These are phyloP conservation scores for Oxyteleia sp. DNA, from an alignment of 2,888 invertebrate genomes.

Conservation along the genomic window DNA sequence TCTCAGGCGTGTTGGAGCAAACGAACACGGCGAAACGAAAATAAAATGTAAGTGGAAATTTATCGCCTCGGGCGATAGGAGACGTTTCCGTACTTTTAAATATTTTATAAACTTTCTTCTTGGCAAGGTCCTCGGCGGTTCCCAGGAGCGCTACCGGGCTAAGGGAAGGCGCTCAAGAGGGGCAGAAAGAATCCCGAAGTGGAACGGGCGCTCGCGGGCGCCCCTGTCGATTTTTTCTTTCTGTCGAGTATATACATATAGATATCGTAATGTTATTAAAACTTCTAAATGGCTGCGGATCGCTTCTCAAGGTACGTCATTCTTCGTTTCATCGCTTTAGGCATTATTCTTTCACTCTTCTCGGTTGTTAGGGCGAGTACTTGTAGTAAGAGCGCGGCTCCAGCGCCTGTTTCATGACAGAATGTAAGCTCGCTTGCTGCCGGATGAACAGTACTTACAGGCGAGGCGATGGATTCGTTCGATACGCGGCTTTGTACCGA, in stretches of 20 bases:
- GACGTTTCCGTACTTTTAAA: constrained; percentile 88
- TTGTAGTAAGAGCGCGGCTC: constrained; percentile 58
- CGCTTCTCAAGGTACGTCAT: constrained; percentile 81
- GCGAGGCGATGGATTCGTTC: constrained; percentile 61
- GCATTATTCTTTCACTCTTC: constrained; percentile 79
- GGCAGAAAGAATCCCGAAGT: constrained; percentile 77
- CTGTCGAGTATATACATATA: constrained; percentile 76
- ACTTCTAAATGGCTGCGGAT: constrained; percentile 86
- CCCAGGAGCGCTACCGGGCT: constrained; percentile 80
- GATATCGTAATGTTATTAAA: constrained; percentile 87
- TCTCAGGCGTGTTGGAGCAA: constrained; percentile 81
- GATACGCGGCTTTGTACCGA: constrained; percentile 39
- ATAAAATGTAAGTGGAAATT: constrained; percentile 88
- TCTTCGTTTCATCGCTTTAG: constrained; percentile 78
- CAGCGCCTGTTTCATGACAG: constrained; percentile 75
- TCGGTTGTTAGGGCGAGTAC: constrained; percentile 70
- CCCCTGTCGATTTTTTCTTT: constrained; percentile 85
- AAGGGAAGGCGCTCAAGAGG: constrained; percentile 76
- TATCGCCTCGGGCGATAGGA: constrained; percentile 87
- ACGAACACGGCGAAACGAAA: constrained; percentile 84
- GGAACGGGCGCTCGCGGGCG: constrained; percentile 78
- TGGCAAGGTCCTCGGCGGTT: constrained; percentile 78
- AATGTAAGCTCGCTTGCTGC: constrained; percentile 60
- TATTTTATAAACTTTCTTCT: constrained; percentile 88
- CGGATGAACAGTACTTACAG: constrained; percentile 68